phyloP scores from a whole-genome alignment of 1,140 invertebrate species.

The Leptinotarsa defecta region DNA sequence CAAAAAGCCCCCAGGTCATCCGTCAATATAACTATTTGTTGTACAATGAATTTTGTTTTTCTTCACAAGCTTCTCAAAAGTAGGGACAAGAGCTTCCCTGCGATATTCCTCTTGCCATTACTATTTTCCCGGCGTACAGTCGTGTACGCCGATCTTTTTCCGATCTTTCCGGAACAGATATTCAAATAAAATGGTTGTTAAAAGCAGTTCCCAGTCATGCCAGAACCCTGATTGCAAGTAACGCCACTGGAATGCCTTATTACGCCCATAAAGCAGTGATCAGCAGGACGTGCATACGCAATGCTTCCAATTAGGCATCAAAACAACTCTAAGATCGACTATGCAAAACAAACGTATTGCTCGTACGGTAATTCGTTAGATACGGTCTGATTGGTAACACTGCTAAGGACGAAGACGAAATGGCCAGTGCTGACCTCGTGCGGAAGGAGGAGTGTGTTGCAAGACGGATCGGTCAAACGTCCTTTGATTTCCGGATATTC shows the following conservation, averaged over 20 bases:
- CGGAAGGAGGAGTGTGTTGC: neutral
- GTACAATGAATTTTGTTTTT: too few relatives aligned
- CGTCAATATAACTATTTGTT: too few relatives aligned
- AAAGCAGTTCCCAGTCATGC: too few relatives aligned
- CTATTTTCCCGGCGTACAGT: too few relatives aligned
- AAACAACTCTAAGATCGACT: conserved; percentile 4
- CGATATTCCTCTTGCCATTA: too few relatives aligned
- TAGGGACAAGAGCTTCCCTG: too few relatives aligned
- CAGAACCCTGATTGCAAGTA: neutral
- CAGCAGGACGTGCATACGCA: conserved; percentile 5
- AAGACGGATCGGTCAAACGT: neutral
- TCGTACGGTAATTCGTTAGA: conserved; percentile 14
- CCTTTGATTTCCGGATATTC: neutral
- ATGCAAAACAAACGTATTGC: neutral
- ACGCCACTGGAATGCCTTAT: neutral
- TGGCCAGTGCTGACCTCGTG: neutral
- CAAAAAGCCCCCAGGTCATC: too few relatives aligned
- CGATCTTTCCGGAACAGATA: too few relatives aligned
- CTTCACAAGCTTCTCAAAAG: too few relatives aligned
- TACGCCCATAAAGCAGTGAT: neutral
- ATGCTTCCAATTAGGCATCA: conserved; percentile 16
- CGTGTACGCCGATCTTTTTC: too few relatives aligned
- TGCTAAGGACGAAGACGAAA: conserved; percentile 22
- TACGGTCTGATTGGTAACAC: conserved; percentile 22
- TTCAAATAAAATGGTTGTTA: too few relatives aligned